Conservation (phyloP, 2,797 vertebrate species). For the Gymnoscopelus braueri region DNA sequence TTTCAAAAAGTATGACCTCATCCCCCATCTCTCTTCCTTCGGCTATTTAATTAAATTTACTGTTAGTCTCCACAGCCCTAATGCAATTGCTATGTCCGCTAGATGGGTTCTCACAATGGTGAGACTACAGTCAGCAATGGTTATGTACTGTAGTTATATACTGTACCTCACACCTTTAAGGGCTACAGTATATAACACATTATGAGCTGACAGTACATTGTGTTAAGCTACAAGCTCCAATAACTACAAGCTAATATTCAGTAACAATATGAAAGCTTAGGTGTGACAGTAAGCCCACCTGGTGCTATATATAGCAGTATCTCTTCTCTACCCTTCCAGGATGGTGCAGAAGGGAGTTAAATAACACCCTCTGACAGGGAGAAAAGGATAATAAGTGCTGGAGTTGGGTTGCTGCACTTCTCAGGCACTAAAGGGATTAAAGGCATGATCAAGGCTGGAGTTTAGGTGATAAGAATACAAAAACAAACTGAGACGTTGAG, state of each 20-base stretch:
- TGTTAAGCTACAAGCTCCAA: constrained; percentile 2
- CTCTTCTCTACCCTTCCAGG: constrained; percentile 25
- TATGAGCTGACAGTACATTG: not conserved
- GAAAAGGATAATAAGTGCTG: constrained; percentile 47
- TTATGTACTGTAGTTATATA: too few species aligned
- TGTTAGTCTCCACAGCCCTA: too few species aligned
- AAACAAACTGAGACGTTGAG: constrained; percentile 63
- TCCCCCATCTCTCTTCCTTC: too few species aligned
- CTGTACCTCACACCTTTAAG: not conserved
- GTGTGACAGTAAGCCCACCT: constrained; percentile 51
- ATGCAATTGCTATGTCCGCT: too few species aligned
- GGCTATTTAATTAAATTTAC: too few species aligned
- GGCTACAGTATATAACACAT: not conserved
- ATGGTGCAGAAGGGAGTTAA: constrained; percentile 19
- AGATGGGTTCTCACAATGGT: too few species aligned
- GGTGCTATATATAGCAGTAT: constrained; percentile 11
- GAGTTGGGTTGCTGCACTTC: constrained; percentile 50
- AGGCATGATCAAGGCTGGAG: constrained; percentile 60
- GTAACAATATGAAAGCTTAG: constrained; percentile 26
- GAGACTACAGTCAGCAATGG: too few species aligned
- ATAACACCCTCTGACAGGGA: not conserved
- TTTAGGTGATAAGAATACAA: constrained; percentile 62
- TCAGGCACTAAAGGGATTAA: constrained; percentile 67
- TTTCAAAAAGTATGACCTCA: too few species aligned
- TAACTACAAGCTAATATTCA: constrained; percentile 21